Evolutionary conservation across 1,140 invertebrate species (phyloP).

Genomic region (Laupala kohalensis): DNA sequence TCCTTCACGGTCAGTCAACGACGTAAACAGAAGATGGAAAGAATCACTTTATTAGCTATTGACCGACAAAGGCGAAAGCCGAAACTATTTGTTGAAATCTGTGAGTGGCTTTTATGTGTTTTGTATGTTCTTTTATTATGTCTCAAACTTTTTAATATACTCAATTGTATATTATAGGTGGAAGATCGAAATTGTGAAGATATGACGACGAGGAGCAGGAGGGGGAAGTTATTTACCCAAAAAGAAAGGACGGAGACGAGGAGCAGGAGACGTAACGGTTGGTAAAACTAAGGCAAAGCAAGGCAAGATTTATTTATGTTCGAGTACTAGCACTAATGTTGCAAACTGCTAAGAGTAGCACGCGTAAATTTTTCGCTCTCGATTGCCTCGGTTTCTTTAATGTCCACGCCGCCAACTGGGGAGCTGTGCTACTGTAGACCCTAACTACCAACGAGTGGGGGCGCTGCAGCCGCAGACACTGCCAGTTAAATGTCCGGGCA

Average conservation of each 20-base stretch:
- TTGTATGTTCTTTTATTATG: too few species aligned
- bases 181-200: background rate
- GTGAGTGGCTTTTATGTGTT: too few species aligned
- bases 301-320: constrained; percentile 6
- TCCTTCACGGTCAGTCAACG: too few species aligned
- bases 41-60: too few species aligned
- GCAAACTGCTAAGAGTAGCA: background rate
- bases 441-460: too few species aligned
- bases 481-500: too few species aligned
- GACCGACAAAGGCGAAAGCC: too few species aligned
- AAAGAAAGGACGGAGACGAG: background rate
- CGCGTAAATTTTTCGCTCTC: background rate
- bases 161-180: background rate
- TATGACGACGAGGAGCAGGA: background rate
- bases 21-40: too few species aligned
- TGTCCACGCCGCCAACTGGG: background rate
- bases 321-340: background rate
- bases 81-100: too few species aligned
- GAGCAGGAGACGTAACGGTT: background rate
- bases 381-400: constrained; percentile 4
- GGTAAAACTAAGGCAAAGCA: background rate
- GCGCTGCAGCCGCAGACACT: too few species aligned
- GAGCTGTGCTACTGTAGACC: too few species aligned
- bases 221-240: background rate
- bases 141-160: background rate